A percentile compares a stretch with the other conserved stretches of the same genome.
These are phyloP conservation scores for Chorisops tibialis DNA, from an alignment of 2,888 invertebrate genomes.

Conservation along the genomic window DNA sequence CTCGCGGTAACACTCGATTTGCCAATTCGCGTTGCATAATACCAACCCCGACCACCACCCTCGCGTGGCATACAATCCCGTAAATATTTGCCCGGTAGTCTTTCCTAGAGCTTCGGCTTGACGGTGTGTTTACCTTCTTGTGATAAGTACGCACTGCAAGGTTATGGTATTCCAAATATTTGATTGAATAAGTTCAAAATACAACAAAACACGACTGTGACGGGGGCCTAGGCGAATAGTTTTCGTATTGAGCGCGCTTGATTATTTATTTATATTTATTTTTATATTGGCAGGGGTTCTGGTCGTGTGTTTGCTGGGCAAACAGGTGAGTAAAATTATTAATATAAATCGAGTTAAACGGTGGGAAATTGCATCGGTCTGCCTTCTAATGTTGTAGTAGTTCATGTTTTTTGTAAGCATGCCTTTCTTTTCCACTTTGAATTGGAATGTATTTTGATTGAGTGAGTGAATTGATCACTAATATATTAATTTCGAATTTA, in stretches of 20 bases:
- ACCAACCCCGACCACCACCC: neutral
- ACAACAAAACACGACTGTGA: neutral
- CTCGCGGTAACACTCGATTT: neutral
- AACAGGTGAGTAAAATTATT: conserved; percentile 18
- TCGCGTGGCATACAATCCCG: neutral
- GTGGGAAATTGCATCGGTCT: no score
- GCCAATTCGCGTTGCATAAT: conserved; percentile 1
- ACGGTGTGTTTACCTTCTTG: conserved; percentile 14
- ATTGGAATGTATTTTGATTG: no score
- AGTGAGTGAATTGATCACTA: no score
- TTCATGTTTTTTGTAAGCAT: no score
- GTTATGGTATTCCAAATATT: conserved; percentile 24
- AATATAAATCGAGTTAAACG: neutral
- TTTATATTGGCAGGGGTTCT: conserved; percentile 16
- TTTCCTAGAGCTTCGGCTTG: conserved; percentile 9
- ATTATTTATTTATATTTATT: conserved; percentile 23
- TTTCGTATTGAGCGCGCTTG: conserved; percentile 5
- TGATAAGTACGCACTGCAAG: conserved; percentile 25
- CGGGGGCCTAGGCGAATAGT: conserved; percentile 18
- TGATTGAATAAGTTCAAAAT: conserved; percentile 19
- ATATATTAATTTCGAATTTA: no score
- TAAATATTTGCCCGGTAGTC: conserved; percentile 21
- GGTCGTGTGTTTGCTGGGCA: conserved; percentile 14
- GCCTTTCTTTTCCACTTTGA: no score
- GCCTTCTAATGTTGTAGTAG: no score